Base-by-base conservation (phyloP, 2,113 vertebrate genomes). In the Orthochromis indermauri region DNA sequence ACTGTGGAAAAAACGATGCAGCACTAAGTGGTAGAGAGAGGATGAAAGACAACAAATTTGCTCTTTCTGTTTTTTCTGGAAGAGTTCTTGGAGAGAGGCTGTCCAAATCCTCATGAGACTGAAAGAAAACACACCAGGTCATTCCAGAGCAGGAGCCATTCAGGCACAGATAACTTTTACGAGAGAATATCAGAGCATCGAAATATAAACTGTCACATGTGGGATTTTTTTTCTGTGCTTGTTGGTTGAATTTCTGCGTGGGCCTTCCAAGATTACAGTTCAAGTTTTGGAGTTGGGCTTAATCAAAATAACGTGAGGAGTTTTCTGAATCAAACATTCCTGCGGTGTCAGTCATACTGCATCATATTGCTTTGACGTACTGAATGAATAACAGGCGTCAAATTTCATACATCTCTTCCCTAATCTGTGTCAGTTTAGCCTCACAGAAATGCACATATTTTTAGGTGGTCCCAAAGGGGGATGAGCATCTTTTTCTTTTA, bases 41-140 rank as follows among this genome's bases (percentile, higher is more conserved):
- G 73, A 54, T 24, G 53, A 90, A 82, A 81, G 78, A 87, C 66
- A 84, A 59, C 57, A 84, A 88, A 87, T 54, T 84, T 11, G 54
- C 12, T 26, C n/a, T 1, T 42, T 40, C 24, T 91, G 55, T 86
- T 90, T 86, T 82, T 35, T 80, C 78, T 90, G 87, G 89, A 86
- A 2, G 54, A 80, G 55, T n/a, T 57, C 26, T 68, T 16, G 8
- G 80, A 88, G 87, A 54, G 61, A 82, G 49, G 85, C 61, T 80
- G 83, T 86, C 83, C 89, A 86, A 83, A 79, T 90, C 89, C 82
- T 55, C 88, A 84, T 85, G 82, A 81, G 86, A 16, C 78, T 82
- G 54, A 91, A 84, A 76, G 80, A 87, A 92, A 87, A 92, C 61
- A 71, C 88, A 78, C 73, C 17, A 31, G 40, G 24, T 76, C 40